These are phyloP conservation scores for Trichonephila clavipes DNA, from an alignment of 1,140 invertebrate species.

Conservation along the genomic window DNA sequence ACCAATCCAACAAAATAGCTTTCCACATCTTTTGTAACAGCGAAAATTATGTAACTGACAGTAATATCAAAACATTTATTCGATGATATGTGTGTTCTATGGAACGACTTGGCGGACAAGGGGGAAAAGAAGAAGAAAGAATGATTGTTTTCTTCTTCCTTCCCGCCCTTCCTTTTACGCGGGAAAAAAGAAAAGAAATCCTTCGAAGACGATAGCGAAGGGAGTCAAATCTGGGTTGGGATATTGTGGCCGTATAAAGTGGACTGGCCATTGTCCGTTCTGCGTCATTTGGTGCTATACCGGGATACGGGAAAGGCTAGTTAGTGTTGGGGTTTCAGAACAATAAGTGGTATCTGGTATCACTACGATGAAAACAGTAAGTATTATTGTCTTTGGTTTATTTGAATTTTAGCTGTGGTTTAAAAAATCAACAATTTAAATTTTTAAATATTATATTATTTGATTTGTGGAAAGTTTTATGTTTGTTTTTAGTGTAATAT, in stretches of 20 bases:
- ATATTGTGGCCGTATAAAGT: slow-evolving; percentile 48
- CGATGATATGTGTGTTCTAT: background rate
- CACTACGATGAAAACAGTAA: slow-evolving; percentile 48
- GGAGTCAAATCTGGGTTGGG: slow-evolving; percentile 68
- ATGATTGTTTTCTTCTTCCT: slow-evolving; percentile 12
- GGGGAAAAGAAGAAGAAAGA: background rate
- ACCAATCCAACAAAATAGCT: slow-evolving; percentile 7
- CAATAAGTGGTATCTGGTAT: slow-evolving; percentile 13
- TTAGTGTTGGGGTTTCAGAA: background rate
- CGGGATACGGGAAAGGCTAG: slow-evolving; percentile 24
- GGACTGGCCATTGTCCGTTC: slow-evolving; percentile 67
- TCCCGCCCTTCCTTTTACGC: background rate
- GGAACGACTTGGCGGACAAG: background rate
- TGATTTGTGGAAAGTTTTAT: no score
- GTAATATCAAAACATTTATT: slow-evolving; percentile 15
- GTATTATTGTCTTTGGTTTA: background rate
- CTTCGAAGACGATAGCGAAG: background rate
- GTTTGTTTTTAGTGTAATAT: no score
- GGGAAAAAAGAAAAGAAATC: background rate
- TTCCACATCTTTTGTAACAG: background rate
- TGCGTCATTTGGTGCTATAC: slow-evolving; percentile 71
- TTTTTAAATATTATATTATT: no score
- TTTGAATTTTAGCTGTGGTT: no score
- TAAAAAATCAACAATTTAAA: no score
- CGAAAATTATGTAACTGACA: background rate